Evolutionary conservation across 2,797 vertebrate genomes (phyloP).

Genomic region (Cynopterus sphinx): DNA sequence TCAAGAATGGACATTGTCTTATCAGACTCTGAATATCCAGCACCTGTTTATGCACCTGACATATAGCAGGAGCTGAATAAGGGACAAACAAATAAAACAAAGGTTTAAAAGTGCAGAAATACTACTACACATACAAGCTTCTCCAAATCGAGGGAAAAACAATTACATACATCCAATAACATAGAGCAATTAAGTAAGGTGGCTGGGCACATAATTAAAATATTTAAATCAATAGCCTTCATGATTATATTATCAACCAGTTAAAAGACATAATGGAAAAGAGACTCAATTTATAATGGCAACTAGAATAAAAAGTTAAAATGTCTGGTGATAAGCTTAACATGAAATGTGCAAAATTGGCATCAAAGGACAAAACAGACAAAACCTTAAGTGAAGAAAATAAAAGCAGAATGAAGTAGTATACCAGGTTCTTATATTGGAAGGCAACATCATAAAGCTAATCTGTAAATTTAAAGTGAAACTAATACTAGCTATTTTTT

Average conservation of each 20-base stretch:
- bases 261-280: neutral
- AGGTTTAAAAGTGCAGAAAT: neutral
- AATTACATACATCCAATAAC: neutral
- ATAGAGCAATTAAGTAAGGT: neutral
- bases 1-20: neutral
- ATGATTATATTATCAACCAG: neutral
- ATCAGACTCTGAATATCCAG: neutral
- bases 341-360: neutral
- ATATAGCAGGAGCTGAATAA: neutral
- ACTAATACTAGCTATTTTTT: neutral
- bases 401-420: neutral
- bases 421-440: neutral
- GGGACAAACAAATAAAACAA: slow-evolving; percentile 6
- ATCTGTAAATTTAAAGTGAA: neutral
- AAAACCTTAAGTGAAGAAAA: neutral
- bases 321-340: neutral
- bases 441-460: neutral
- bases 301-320: neutral
- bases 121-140: neutral
- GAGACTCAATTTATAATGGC: neutral
- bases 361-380: neutral
- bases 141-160: neutral
- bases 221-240: neutral
- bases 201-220: neutral
- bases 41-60: neutral